A percentile compares a stretch with the other conserved stretches of the same genome.
Evolutionary conservation across 1,140 invertebrate genomes (phyloP).

Genomic region (Rhizoglyphus robini): DNA sequence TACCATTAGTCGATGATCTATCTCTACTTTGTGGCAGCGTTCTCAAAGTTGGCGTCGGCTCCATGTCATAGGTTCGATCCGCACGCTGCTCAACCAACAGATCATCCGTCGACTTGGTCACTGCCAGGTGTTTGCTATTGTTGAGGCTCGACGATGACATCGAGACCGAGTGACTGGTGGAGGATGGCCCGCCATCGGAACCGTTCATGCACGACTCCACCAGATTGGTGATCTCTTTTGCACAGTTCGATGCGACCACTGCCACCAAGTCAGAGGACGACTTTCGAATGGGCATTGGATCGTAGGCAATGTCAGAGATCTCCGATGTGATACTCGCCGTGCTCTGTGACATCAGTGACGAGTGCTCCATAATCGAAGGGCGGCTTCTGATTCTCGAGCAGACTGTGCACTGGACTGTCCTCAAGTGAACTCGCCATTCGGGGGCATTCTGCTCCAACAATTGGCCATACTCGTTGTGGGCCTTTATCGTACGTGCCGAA

Average conservation of each 20-base stretch:
- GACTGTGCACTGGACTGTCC: not conserved
- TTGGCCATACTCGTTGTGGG: too few species aligned
- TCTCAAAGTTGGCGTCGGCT: not conserved
- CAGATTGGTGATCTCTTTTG: not conserved
- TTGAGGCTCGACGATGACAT: too few species aligned
- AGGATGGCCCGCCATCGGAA: not conserved
- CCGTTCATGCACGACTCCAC: not conserved
- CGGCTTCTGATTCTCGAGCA: conserved; percentile 55
- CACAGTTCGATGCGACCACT: conserved; percentile 6
- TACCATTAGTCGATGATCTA: not conserved
- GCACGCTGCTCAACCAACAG: not conserved
- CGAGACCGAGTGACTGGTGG: not conserved
- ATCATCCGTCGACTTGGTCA: not conserved
- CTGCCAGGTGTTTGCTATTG: too few species aligned
- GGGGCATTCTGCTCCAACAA: too few species aligned
- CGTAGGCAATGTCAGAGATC: conserved; percentile 27
- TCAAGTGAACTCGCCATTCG: conserved; percentile 1
- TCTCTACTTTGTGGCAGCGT: not conserved
- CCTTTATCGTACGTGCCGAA: not conserved
- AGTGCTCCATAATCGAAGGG: conserved; percentile 49
- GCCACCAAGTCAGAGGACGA: not conserved
- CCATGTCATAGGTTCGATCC: conserved; percentile 4
- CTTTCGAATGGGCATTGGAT: not conserved
- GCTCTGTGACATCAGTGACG: conserved; percentile 32
- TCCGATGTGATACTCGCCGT: conserved; percentile 19